Evolutionary conservation across 1,140 invertebrate genomes (phyloP), one percentile per base, ranked within the genome.

Genomic region (Spodoptera litura): DNA sequence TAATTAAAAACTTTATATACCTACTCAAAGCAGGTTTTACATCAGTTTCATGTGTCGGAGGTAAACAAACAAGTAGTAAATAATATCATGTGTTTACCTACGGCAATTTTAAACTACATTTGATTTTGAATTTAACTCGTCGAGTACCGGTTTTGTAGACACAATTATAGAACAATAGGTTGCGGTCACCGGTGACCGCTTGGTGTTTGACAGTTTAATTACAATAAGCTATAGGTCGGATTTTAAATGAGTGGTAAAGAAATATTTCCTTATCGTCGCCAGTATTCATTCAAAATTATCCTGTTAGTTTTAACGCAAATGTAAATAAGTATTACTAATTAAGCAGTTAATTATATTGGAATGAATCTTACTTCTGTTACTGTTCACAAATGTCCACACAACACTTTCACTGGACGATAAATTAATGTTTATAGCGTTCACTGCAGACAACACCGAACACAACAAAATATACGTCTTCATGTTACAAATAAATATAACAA

Each of bases 351-450:
- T 35, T 35, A 35, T 2, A 62, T 12, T 31, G 25, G 49, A 71
- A 44, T 6, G 11, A 52, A 64, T 93, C 95, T 95, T 85, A 95
- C 94, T 88, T 77, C 88, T 89, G 83, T 91, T 93, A 66, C 80
- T 78, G 83, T 94, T 95, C 38, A 79, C 64, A 51, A 93, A 78
- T 5, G 77, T 89, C 95, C 95, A 95, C 31, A 79, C 77, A 9
- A 88, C 91, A 66, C 49, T 35, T 12, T 64, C 35, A 25, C 52
- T 77, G 20, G 74, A 77, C 0, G 74, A 56, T 49, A 77, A 44
- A 9, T 55, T 20, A 66, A 77, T 66, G 4, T 15, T 56, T 77
- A 68, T 49, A 8, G 74, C 31, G n/a, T 58, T 25, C 3, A 66
- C 31, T 13, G 68, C 44, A 5, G 51, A 27, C 44, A 58, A 44